Base-by-base conservation (phyloP, 2,888 invertebrate genomes). In the Aporophyla lueneburgensis region DNA sequence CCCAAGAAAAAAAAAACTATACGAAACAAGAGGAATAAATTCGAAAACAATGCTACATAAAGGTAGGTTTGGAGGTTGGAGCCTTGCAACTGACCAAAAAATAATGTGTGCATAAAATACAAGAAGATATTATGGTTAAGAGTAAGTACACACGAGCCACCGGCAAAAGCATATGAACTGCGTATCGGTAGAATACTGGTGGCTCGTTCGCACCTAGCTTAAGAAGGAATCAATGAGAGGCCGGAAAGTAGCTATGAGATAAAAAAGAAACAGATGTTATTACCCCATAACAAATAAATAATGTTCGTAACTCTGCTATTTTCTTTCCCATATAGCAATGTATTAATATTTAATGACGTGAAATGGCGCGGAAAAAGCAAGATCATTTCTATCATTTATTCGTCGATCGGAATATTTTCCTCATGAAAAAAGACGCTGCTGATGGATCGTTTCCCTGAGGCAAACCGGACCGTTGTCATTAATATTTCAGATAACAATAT, bases 401-500 rank as follows among this genome's bases (percentile, higher is more conserved):
- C 51, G 40, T 49, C 69, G 21, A 53, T 65, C 76, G 63, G 53
- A 51, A 83, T 83, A 68, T 65, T 83, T 78, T 68, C 58, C 58
- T 72, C 67, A 19, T 59, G 80, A 78, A 83, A 58, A 71, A 83
- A 68, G 10, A n/a, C 33, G 49, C 59, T 78, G 72, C 72, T 78
- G 79, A 83, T 83, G 54, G 73, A 83, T 83, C 33, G 80, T 51
- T 70, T n/a, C n/a, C 19, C 46, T 19, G 4, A 12, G 21, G 12
- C 40, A 24, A 49, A 4, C 21, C 43, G 54, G 59, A 63, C 24
- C 33, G 33, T 27, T 58, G 62, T 63, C 83, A 83, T 80, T 80
- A 83, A 80, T 80, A 71, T 80, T 77, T 63, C 56, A 80, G 80
- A 80, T 80, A 80, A 67, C 71, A 72, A 83, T 78, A 83, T 80